A percentile compares a stretch with the other conserved stretches of the same genome.
phyloP scores from a whole-genome alignment of 2,797 vertebrate genomes.

The Galaxias olidus region DNA sequence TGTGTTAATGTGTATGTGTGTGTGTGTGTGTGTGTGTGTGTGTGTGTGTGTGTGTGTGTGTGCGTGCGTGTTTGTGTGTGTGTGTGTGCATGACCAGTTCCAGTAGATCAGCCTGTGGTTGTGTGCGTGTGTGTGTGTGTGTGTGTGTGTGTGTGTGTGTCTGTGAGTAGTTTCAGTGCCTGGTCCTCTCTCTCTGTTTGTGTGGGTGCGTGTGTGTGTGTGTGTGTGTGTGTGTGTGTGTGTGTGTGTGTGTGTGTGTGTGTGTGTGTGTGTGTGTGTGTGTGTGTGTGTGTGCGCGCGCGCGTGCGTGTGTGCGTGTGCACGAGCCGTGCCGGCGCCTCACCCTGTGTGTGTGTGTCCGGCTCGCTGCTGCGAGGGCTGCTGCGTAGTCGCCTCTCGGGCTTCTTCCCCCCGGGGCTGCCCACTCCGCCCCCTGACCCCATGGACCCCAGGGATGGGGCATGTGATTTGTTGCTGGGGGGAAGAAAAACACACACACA shows the following conservation, averaged over 20 bases:
- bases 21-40: neutral
- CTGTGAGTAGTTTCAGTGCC: neutral
- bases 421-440: conserved; percentile 73
- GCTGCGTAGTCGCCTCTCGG: conserved; percentile 86
- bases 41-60: neutral
- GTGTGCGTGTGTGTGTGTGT: conserved; percentile 10
- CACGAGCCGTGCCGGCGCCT: conserved; percentile 11
- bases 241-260: conserved; percentile 11
- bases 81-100: neutral
- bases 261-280: conserved; percentile 23
- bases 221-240: conserved; percentile 3
- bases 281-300: conserved; percentile 13
- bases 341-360: conserved; percentile 86
- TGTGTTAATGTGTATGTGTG: conserved; percentile 3
- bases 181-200: neutral
- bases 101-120: neutral
- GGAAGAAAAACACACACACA: too few relatives aligned
- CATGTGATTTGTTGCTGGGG: conserved; percentile 65
- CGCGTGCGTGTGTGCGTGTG: conserved; percentile 17
- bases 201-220: conserved; percentile 17
- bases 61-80: conserved; percentile 2
- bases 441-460: conserved; percentile 59
- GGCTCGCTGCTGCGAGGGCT: conserved; percentile 90
- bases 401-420: conserved; percentile 85
- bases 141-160: conserved; percentile 17